Conservation (phyloP, 2,888 invertebrate species). For the Diloba caeruleocephala region DNA sequence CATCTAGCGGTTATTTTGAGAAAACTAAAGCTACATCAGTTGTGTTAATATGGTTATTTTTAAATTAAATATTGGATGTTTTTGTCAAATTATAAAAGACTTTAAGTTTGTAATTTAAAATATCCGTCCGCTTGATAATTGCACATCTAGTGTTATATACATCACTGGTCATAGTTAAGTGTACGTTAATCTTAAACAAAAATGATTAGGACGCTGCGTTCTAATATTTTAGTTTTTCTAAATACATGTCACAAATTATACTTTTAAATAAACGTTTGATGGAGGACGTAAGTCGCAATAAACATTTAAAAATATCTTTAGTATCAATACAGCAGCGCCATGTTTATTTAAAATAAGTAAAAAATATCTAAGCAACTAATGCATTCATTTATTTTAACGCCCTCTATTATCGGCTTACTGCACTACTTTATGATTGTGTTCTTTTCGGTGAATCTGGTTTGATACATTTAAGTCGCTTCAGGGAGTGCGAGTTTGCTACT, state of each 20-base stretch:
- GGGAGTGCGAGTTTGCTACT: slow-evolving; percentile 50
- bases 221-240: neutral
- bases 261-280: neutral
- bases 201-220: neutral
- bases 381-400: slow-evolving; percentile 34
- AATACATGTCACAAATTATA: slow-evolving; percentile 3
- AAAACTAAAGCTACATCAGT: neutral
- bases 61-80: too few relatives aligned
- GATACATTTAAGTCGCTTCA: slow-evolving; percentile 15
- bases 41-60: neutral
- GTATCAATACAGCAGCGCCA: slow-evolving; percentile 28
- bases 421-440: slow-evolving; percentile 16
- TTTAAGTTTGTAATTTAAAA: too few relatives aligned
- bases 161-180: slow-evolving; percentile 17
- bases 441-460: slow-evolving; percentile 8
- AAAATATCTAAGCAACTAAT: slow-evolving; percentile 20
- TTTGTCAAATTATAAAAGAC: too few relatives aligned
- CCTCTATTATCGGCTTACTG: slow-evolving; percentile 45
- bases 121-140: slow-evolving; percentile 1
- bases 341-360: slow-evolving; percentile 31
- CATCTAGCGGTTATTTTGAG: slow-evolving; percentile 3
- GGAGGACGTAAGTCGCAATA: too few relatives aligned
- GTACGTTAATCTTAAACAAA: neutral
- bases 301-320: neutral
- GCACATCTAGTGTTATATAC: slow-evolving; percentile 1